These are phyloP conservation scores for Paedocypris sp. DNA, from an alignment of 2,113 vertebrate species.

Conservation along the genomic window DNA sequence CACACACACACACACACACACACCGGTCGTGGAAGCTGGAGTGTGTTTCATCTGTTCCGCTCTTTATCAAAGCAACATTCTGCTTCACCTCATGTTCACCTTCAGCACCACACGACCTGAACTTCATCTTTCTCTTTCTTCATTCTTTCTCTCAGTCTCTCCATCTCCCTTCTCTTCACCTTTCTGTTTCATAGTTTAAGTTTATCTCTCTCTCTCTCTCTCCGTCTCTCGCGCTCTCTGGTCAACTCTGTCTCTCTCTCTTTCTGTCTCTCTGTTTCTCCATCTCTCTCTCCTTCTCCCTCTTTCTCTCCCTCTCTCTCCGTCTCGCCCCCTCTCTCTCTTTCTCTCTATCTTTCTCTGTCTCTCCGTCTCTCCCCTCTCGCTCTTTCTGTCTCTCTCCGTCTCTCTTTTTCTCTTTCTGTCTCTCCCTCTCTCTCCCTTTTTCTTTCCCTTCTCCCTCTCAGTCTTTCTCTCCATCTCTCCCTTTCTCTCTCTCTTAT, in stretches of 20 bases:
- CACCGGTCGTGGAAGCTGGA: background rate
- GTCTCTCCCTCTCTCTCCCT: background rate
- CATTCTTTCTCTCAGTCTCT: background rate
- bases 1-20: too few relatives aligned
- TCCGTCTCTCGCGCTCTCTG: too few relatives aligned
- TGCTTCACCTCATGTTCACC: too few relatives aligned
- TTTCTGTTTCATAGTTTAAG: too few relatives aligned
- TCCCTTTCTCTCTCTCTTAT: background rate
- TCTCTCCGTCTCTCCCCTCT: background rate
- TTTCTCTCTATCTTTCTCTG: background rate
- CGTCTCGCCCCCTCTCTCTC: background rate
- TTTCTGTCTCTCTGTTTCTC: background rate
- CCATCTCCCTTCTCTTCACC: background rate
- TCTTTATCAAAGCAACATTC: background rate
- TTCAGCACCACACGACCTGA: too few relatives aligned
- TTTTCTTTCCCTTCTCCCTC: too few relatives aligned
- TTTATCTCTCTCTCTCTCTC: background rate
- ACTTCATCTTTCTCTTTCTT: background rate
- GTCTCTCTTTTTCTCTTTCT: background rate
- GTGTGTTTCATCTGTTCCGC: background rate
- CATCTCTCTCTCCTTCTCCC: background rate
- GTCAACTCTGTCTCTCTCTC: background rate
- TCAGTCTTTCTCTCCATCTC: background rate
- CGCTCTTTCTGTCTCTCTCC: background rate
- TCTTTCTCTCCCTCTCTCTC: background rate